Conservation (phyloP, 2,113 vertebrate genomes). For the Chaetorhynchus papuensis region DNA sequence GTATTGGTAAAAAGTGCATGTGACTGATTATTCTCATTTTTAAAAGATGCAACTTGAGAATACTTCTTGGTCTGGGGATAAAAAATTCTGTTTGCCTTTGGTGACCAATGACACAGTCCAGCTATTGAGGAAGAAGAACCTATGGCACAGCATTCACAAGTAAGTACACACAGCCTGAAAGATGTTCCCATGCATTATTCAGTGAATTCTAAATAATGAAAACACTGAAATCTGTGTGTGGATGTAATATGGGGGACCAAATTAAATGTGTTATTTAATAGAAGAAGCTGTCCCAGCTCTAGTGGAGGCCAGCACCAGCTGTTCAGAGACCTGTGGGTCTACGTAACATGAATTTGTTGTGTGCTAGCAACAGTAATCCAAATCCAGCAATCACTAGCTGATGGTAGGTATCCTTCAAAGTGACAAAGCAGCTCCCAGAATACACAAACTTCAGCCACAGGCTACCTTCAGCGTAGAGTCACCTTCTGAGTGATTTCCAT, state of each 20-base stretch:
- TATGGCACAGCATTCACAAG: not conserved
- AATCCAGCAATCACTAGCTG: not conserved
- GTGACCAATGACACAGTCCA: not conserved
- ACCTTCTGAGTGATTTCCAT: not conserved
- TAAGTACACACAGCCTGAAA: not conserved
- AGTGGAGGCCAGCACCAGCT: not conserved
- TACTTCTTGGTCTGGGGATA: not conserved
- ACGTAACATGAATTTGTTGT: not conserved
- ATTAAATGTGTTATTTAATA: not conserved
- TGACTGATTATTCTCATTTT: not conserved
- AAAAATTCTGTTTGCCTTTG: not conserved
- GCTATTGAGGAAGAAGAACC: not conserved
- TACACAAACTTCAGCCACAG: not conserved
- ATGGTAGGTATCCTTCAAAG: not conserved
- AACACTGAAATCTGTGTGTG: not conserved
- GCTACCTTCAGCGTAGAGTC: not conserved
- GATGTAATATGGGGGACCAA: not conserved
- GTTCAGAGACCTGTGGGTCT: not conserved
- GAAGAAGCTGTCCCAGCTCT: not conserved
- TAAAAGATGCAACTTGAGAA: not conserved
- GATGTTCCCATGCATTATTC: conserved; percentile 26
- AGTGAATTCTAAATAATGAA: conserved; percentile 36
- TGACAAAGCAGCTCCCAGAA: not conserved
- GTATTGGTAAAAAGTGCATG: not conserved
- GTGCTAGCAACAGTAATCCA: not conserved